Evolutionary conservation across 2,113 vertebrate genomes (phyloP), one percentile per base, ranked within the genome.

Genomic region (Sardina pilchardus): DNA sequence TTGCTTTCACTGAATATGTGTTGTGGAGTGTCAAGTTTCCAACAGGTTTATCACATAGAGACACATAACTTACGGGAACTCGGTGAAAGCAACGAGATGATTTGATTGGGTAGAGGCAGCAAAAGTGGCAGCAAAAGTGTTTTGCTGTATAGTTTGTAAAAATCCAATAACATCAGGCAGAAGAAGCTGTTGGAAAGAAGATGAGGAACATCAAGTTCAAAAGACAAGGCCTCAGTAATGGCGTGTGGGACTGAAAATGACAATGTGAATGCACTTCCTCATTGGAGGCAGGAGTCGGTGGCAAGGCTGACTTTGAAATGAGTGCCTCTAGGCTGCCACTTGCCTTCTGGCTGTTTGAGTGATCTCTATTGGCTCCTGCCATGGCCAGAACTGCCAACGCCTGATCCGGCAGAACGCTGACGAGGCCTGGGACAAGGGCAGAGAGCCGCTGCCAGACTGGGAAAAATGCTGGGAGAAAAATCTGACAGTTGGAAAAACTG

Each of bases 301-400:
- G 71, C 71, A 17, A 78, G 71, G 71, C 71, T 78, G 71, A 78
- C 90, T 93, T 92, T 89, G 88, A 91, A 92, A 93, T 91, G 91
- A 90, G 92, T 89, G 90, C 91, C 91, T 82, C 86, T 75, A 89
- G 91, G 92, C 91, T 90, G 92, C 91, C 91, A 91, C 87, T 92
- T 91, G 91, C 92, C 91, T 91, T 91, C 89, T 92, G 85, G 91
- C 91, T 89, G 89, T 88, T 88, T 90, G 89, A 87, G 84, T 92
- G 90, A 92, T 93, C 91, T 87, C 84, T 85, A 88, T 89, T 92
- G 93, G 92, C 93, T 34, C 88, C 90, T 91, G 91, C 92, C 89
- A 85, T 84, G 84, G 87, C 89, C 88, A 91, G 85, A 84, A 85
- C 89, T 81, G 86, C 89, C 75, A 82, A 75, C 86, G 83, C 71